Base-by-base conservation (phyloP, 2,113 vertebrate species). In the Aegypius monachus region DNA sequence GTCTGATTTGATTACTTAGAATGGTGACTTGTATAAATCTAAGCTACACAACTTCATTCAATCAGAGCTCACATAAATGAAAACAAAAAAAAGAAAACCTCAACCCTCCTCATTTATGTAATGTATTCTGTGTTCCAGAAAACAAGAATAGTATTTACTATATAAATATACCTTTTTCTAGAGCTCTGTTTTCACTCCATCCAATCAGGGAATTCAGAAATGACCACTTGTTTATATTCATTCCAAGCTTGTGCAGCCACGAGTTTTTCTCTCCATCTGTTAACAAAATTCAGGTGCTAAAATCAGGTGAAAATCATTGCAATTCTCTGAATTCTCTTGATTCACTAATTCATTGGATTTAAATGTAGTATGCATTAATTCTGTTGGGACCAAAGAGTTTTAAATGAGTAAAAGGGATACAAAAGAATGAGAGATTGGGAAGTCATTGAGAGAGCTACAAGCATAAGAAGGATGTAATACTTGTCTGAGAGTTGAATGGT, bases 201-300 rank as follows among this genome's bases (percentile, higher is more conserved):
- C 72, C 61, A 36, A 42, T 85, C 55, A 97, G 14, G 10, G 92
- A 95, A 70, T 93, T 97, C n/a, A 97, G 90, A 95, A 96, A 95
- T 52, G 92, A 88, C 80, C 93, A 90, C 59, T 97, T 98, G 88
- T 86, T 97, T 68, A 70, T 91, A 55, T 82, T 95, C 29, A 97
- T 94, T 75, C 82, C 82, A 93, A 97, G 50, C 58, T 79, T 98
- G 25, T 68, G 59, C 45, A 97, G 55, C 81, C 91, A 97, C 52
- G 92, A 67, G 31, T 95, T 88, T 81, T 50, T 55, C 29, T 92
- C 59, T n/a, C 72, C 65, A 50, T 58, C 97, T 98, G 84, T 87
- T 83, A 94, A 95, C 38, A 88, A 95, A 84, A 95, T 66, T 48
- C 13, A 88, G 19, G 22, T 52, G 32, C 8, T 50, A 62, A 82